Conservation (phyloP, 64 coral and sea anemone genomes). For the Montipora efflorescens region DNA sequence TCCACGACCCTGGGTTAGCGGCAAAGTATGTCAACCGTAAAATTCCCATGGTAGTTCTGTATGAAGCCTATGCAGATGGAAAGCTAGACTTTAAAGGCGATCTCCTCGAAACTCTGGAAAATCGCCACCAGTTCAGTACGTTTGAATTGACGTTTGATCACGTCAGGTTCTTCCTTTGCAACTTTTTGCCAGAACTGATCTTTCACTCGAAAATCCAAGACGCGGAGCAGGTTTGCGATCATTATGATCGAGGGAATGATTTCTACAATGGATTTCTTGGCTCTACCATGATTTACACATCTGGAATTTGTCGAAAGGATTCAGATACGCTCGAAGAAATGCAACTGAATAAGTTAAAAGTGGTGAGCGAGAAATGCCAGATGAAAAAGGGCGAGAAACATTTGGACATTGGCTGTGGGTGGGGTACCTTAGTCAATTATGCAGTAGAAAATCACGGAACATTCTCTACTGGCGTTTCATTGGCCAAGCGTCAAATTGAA, state of each 20-base stretch:
- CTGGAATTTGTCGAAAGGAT: slow-evolving; percentile 76
- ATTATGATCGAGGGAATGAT: slow-evolving; percentile 97
- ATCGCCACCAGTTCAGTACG: slow-evolving; percentile 83
- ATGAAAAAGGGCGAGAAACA: slow-evolving; percentile 81
- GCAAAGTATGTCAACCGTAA: slow-evolving; percentile 74
- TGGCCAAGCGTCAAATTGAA: slow-evolving; percentile 91
- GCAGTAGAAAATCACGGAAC: slow-evolving; percentile 85
- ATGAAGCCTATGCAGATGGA: slow-evolving; percentile 95
- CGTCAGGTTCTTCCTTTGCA: slow-evolving; percentile 89
- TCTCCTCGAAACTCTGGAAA: slow-evolving; percentile 89
- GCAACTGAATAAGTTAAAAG: slow-evolving; percentile 87
- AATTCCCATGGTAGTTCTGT: slow-evolving; percentile 86
- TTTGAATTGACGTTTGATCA: slow-evolving; percentile 91
- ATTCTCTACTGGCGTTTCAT: slow-evolving; percentile 81
- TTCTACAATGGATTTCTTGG: slow-evolving; percentile 96
- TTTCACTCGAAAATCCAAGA: slow-evolving; percentile 92
- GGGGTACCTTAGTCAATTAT: slow-evolving; percentile 97
- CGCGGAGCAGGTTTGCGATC: slow-evolving; percentile 92
- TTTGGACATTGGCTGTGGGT: slow-evolving; percentile 98
- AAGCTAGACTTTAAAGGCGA: slow-evolving; percentile 96
- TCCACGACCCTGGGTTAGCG: slow-evolving; percentile 70
- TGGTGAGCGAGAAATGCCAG: slow-evolving; percentile 90
- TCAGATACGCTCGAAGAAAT: slow-evolving; percentile 91
- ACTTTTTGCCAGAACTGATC: slow-evolving; percentile 93
- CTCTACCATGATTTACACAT: slow-evolving; percentile 94